Conservation (phyloP, 2,888 invertebrate genomes). For the Fragum sueziense region DNA sequence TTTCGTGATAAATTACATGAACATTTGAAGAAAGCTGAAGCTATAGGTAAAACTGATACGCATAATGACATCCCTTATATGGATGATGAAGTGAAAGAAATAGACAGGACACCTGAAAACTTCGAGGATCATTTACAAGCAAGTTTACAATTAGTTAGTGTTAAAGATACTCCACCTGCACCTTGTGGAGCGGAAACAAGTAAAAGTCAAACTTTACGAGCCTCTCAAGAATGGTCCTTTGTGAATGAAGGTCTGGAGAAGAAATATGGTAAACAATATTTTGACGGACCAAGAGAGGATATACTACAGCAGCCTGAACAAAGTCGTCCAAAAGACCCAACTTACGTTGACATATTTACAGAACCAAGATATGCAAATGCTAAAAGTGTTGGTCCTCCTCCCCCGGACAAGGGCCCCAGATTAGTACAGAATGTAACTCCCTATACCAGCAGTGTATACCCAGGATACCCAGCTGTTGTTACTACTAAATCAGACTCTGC, state of each 20-base stretch:
- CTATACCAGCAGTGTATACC: background rate
- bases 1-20: slow-evolving; percentile 41
- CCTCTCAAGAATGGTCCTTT: slow-evolving; percentile 69
- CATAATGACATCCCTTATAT: slow-evolving; percentile 58
- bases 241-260: slow-evolving; percentile 61
- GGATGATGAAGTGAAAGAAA: slow-evolving; percentile 55
- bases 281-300: slow-evolving; percentile 64
- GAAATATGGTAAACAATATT: slow-evolving; percentile 66
- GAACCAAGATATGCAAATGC: slow-evolving; percentile 25
- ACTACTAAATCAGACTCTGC: background rate
- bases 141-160: slow-evolving; percentile 61
- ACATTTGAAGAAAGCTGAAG: slow-evolving; percentile 41
- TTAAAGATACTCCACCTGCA: slow-evolving; percentile 32
- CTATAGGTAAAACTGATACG: slow-evolving; percentile 12
- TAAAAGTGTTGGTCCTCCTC: background rate
- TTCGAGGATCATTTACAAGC: slow-evolving; percentile 69
- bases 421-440: background rate
- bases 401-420: background rate
- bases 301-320: slow-evolving; percentile 37
- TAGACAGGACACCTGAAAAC: slow-evolving; percentile 60
- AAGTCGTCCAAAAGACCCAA: background rate
- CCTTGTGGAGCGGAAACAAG: background rate
- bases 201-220: slow-evolving; percentile 14
- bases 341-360: slow-evolving; percentile 28
- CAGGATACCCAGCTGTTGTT: background rate